Conservation (phyloP, 2,888 invertebrate species). For the Fragum whitleyi region DNA sequence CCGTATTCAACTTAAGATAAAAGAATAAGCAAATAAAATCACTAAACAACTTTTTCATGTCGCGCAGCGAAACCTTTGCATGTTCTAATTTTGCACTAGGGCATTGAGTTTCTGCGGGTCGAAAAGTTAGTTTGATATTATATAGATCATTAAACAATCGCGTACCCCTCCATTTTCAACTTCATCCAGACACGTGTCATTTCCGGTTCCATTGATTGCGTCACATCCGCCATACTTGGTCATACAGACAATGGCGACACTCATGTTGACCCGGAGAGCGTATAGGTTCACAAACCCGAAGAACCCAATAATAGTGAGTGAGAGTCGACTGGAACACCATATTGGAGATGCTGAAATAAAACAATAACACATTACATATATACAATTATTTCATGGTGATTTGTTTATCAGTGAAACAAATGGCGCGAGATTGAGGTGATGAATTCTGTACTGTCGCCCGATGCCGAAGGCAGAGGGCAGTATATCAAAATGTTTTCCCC, state of each 20-base stretch:
- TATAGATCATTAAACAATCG: background rate
- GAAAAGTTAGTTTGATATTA: no score
- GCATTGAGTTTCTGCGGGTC: no score
- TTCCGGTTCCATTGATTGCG: background rate
- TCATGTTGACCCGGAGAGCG: constrained; percentile 87
- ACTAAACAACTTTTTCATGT: no score
- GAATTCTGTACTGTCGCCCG: no score
- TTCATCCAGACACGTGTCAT: constrained; percentile 5
- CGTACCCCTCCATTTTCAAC: background rate
- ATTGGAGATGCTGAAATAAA: constrained; percentile 37
- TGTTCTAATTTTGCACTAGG: no score
- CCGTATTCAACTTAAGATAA: no score
- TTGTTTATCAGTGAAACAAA: background rate
- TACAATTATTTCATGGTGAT: no score
- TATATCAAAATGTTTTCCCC: no score
- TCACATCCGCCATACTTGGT: constrained; percentile 83
- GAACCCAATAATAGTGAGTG: constrained; percentile 82
- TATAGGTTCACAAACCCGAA: constrained; percentile 88
- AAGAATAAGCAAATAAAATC: no score
- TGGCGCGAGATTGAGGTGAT: no score
- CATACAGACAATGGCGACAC: constrained; percentile 88
- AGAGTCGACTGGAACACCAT: constrained; percentile 80
- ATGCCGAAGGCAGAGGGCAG: no score
- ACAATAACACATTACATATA: background rate
- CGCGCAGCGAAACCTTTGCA: no score